Evolutionary conservation across 92 coral and sea anemone species (phyloP).

Genomic region (Isaurus tuberculatus): DNA sequence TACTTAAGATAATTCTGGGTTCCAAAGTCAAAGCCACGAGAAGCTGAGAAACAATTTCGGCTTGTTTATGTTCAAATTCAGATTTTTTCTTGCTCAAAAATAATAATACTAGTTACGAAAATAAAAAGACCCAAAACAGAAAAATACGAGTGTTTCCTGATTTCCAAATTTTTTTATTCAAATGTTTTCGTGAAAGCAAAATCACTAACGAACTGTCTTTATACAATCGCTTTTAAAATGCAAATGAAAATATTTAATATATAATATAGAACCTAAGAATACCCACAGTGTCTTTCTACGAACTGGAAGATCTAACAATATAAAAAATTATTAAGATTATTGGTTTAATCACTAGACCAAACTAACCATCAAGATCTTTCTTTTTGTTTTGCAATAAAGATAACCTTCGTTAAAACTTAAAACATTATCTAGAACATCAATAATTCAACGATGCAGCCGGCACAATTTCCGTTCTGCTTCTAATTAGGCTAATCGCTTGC

Average conservation of each 20-base stretch:
- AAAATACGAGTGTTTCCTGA: neutral
- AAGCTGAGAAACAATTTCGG: neutral
- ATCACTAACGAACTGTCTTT: neutral
- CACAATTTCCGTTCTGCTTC: neutral
- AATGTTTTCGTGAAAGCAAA: neutral
- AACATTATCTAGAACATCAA: neutral
- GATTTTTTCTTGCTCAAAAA: neutral
- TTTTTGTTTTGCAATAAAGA: neutral
- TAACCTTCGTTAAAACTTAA: neutral
- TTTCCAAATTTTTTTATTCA: neutral
- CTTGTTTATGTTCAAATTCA: neutral
- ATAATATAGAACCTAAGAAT: no score
- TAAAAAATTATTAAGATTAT: neutral
- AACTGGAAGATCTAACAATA: neutral
- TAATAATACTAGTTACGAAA: neutral
- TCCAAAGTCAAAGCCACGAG: neutral
- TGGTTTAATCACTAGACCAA: neutral
- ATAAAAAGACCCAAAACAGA: neutral
- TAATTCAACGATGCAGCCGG: neutral
- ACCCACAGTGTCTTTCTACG: neutral
- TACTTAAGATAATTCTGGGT: neutral
- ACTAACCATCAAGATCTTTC: neutral
- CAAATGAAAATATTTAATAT: neutral
- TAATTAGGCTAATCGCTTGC: neutral
- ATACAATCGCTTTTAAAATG: neutral